A percentile compares a stretch with the other conserved stretches of the same genome.
Evolutionary conservation across 92 coral and sea anemone species (phyloP).

Genomic region (Isaurus tuberculatus): DNA sequence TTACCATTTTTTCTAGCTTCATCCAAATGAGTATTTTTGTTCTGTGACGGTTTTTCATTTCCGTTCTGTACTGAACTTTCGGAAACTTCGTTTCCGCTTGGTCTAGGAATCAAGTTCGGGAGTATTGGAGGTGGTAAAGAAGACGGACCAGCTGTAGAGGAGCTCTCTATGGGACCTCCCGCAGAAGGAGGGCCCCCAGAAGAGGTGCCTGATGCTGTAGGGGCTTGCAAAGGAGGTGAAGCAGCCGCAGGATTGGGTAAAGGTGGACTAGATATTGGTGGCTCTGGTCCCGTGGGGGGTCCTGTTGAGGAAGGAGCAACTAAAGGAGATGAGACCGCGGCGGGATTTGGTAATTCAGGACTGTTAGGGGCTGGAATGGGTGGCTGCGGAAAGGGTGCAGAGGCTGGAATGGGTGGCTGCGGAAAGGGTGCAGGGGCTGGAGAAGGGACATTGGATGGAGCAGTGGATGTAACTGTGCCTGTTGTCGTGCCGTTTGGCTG

Average conservation of each 20-base stretch:
- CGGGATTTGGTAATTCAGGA: constrained; percentile 1
- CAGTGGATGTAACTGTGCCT: background rate
- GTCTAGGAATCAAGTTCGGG: constrained; percentile 22
- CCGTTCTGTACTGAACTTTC: constrained; percentile 16
- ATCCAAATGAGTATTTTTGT: background rate
- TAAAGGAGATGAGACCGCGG: constrained; percentile 13
- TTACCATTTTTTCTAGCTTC: constrained; percentile 4
- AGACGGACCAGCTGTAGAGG: background rate
- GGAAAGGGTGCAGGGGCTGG: background rate
- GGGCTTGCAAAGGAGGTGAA: background rate
- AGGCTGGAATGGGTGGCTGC: background rate
- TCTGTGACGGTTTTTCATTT: background rate
- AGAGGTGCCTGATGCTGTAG: background rate
- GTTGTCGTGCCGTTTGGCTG: background rate
- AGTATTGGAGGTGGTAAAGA: constrained; percentile 13
- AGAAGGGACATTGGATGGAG: background rate
- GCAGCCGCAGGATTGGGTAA: constrained; percentile 30
- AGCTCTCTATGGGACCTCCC: background rate
- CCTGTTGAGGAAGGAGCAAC: background rate
- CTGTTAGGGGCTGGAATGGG: background rate
- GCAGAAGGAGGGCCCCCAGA: constrained; percentile 8
- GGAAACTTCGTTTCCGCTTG: constrained; percentile 1
- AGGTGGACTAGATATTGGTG: background rate
- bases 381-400: background rate
- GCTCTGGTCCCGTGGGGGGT: background rate